Base-by-base conservation (phyloP, 1,140 invertebrate species). In the Sarcophaga peregrina region DNA sequence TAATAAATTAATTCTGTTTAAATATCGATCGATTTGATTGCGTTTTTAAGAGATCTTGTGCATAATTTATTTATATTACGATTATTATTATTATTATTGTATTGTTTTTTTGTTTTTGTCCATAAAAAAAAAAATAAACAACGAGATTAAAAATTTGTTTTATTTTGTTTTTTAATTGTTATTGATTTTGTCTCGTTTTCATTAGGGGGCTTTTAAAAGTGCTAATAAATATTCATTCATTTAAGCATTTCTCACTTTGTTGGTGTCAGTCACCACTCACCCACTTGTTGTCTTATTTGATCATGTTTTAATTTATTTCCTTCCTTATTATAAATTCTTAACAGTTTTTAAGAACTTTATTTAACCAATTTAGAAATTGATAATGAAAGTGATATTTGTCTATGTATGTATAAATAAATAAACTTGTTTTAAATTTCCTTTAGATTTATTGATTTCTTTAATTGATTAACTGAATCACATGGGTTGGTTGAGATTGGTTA, bases 21-120 rank as follows among this genome's bases (percentile, higher is more conserved):
- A 17, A 48, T 48, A 76, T 47, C 37, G 15, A 13, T 13, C 15
- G 13, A n/a, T 68, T 25, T 68, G 62, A 68, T 68, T 25, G 62
- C 62, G n/a, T 68, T 68, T 68, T 68, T 58, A 58, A 17, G 20
- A 68, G n/a, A 68, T 68, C 17, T 68, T 68, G 62, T 68, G 62
- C 62, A 68, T 68, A 78, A 50, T 50, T 50, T 78, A 45, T 78
- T 78, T 58, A 8, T 58, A n/a, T 58, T 52, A 78, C 20, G 75
- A 78, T 78, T 78, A 52, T 50, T 58, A n/a, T 58, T 52, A 78
- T 50, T 47, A 78, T 78, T 78, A 48, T 48, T 76, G 47, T 17
- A 75, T 8, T 68, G 54, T 58, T 58, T 10, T 10, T n/a, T 13
- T 58, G 10, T 54, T 72, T 17, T 17, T 46, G 15, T 15, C 45